phyloP scores from a whole-genome alignment of 2,888 invertebrate species.

The Epistrophe grossulariae region DNA sequence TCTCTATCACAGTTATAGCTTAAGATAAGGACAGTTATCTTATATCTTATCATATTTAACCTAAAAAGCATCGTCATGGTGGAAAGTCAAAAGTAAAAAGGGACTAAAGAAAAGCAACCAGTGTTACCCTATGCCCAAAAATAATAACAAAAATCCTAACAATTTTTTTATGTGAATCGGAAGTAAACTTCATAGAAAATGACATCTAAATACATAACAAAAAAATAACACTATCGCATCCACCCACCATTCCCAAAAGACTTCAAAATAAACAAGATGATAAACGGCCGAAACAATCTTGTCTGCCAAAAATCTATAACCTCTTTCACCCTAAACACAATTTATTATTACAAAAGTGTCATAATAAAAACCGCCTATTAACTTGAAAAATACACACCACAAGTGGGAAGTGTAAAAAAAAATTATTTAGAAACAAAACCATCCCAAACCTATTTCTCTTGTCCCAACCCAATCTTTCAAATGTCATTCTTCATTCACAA shows the following conservation, averaged over 20 bases:
- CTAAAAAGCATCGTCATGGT: no score
- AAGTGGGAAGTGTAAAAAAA: conserved; percentile 38
- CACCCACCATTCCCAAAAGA: conserved; percentile 1
- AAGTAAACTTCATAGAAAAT: background rate
- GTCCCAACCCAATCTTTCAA: conserved; percentile 45
- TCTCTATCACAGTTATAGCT: no score
- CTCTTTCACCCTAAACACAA: conserved; percentile 33
- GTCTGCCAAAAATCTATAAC: conserved; percentile 5
- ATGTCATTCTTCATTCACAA: conserved; percentile 62
- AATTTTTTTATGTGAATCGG: background rate
- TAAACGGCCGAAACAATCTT: conserved; percentile 18
- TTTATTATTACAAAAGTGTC: conserved; percentile 41
- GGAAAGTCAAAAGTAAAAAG: no score
- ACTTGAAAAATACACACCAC: conserved; percentile 51
- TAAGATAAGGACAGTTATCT: no score
- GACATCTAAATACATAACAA: background rate
- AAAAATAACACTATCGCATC: background rate
- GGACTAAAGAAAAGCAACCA: no score
- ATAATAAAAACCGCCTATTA: conserved; percentile 33
- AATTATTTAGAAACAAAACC: conserved; percentile 4
- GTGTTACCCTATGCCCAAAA: no score
- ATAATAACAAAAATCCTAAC: background rate
- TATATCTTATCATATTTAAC: no score
- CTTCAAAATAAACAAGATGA: conserved; percentile 14
- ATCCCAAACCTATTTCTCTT: conserved; percentile 27